Conservation (phyloP, 1,140 invertebrate genomes). For the Drosophila chauvacae region DNA sequence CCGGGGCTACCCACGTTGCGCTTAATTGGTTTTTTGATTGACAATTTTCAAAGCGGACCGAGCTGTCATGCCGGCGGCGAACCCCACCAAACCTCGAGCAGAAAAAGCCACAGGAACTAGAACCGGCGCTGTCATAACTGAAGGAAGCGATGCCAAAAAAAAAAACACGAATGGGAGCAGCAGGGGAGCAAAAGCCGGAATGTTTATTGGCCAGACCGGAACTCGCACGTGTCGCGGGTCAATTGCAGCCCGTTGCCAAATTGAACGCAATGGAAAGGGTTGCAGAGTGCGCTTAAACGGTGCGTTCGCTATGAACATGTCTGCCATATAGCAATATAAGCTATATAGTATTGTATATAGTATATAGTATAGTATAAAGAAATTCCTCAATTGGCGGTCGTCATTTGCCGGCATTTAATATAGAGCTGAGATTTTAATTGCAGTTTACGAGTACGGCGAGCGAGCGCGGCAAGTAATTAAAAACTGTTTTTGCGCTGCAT, state of each 20-base stretch:
- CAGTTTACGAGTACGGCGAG: slow-evolving; percentile 53
- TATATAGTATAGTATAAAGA: slow-evolving; percentile 34
- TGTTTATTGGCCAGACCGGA: slow-evolving; percentile 62
- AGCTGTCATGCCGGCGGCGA: slow-evolving; percentile 16
- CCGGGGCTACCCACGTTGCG: slow-evolving; percentile 55
- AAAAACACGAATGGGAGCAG: slow-evolving; percentile 12
- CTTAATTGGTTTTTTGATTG: slow-evolving; percentile 84
- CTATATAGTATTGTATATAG: slow-evolving; percentile 2
- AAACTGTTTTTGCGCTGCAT: slow-evolving; percentile 47
- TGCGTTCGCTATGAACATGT: slow-evolving; percentile 6
- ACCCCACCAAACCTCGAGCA: neutral
- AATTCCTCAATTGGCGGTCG: slow-evolving; percentile 56
- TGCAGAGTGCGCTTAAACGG: slow-evolving; percentile 43
- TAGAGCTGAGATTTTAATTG: slow-evolving; percentile 71
- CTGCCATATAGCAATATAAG: neutral
- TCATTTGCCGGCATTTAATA: slow-evolving; percentile 66
- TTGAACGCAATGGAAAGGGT: slow-evolving; percentile 35
- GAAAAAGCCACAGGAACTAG: slow-evolving; percentile 13
- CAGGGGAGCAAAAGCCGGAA: slow-evolving; percentile 40
- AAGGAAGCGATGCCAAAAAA: slow-evolving; percentile 32
- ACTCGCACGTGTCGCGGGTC: slow-evolving; percentile 25
- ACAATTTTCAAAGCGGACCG: slow-evolving; percentile 71
- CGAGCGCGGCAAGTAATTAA: slow-evolving; percentile 58
- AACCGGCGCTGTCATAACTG: slow-evolving; percentile 66
- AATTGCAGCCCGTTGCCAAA: slow-evolving; percentile 35